A percentile compares a stretch with the other conserved stretches of the same genome.
Evolutionary conservation across 2,113 vertebrate genomes (phyloP).

Genomic region (Desmodus rotundus): DNA sequence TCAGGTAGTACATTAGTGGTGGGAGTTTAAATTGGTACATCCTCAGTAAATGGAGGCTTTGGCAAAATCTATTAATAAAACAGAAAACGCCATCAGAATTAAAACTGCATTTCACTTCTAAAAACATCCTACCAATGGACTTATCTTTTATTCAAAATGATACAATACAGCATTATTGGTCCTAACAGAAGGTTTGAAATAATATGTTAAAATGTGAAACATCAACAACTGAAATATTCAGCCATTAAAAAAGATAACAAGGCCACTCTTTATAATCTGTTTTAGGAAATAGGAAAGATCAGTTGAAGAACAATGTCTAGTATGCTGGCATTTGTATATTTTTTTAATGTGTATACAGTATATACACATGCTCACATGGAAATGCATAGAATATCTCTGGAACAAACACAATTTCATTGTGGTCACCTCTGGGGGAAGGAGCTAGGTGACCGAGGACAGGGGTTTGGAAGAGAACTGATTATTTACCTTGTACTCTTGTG

Average conservation of each 20-base stretch:
- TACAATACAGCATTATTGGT: background rate
- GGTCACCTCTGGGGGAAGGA: background rate
- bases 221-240: background rate
- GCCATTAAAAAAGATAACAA: background rate
- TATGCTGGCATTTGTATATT: background rate
- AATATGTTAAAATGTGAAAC: background rate
- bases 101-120: conserved; percentile 14
- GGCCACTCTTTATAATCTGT: background rate
- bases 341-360: background rate
- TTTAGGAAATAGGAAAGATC: background rate
- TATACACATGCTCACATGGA: background rate
- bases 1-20: background rate
- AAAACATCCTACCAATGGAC: background rate
- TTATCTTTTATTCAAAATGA: background rate
- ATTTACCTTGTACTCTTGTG: background rate
- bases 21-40: background rate
- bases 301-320: background rate
- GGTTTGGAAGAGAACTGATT: background rate
- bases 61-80: background rate
- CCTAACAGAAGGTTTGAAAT: conserved; percentile 20
- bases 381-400: background rate
- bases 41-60: background rate
- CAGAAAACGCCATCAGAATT: background rate
- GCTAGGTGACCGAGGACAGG: background rate
- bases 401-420: background rate